Base-by-base conservation (phyloP, 1,140 invertebrate genomes). In the Popillia japonica region DNA sequence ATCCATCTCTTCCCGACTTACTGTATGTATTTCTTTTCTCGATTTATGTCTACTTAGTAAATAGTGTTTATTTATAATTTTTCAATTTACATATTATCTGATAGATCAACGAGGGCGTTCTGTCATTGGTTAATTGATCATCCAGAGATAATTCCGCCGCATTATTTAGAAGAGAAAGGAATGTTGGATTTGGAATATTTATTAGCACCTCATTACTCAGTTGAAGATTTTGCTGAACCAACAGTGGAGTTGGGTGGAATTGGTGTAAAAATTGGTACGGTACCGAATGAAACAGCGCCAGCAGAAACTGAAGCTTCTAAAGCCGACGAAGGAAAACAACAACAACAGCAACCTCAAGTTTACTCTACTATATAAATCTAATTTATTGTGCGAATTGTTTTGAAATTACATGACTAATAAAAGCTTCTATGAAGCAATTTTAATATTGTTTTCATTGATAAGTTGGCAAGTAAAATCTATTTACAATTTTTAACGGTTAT, bases 51-150 rank as follows among this genome's bases (percentile, higher is more conserved):
- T n/a, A n/a, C n/a, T n/a, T n/a, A n/a, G n/a, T n/a, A n/a, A n/a
- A n/a, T n/a, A n/a, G n/a, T n/a, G n/a, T n/a, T n/a, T n/a, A n/a
- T n/a, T n/a, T n/a, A n/a, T n/a, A n/a, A n/a, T n/a, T n/a, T n/a
- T n/a, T n/a, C n/a, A n/a, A n/a, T n/a, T n/a, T n/a, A n/a, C n/a
- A n/a, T n/a, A n/a, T n/a, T n/a, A n/a, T n/a, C n/a, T n/a, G n/a
- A 55, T 82, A 89, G 88, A 23, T 87, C 88, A 34, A 88, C 88
- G 6, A 88, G 88, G 79, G 83, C 85, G 0, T 89, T 88, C 84
- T 86, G 87, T 41, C 76, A 83, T 14, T 89, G 87, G 87, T 81
- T 89, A 9, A 78, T 84, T 68, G 82, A 86, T 34, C 83, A 85
- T 27, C 86, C 87, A 0, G 80, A 88, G 40, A 76, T 88, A 59